A percentile compares a stretch with the other conserved stretches of the same genome.
Conservation (phyloP, 2,888 invertebrate genomes). For the Acleris emargana region DNA sequence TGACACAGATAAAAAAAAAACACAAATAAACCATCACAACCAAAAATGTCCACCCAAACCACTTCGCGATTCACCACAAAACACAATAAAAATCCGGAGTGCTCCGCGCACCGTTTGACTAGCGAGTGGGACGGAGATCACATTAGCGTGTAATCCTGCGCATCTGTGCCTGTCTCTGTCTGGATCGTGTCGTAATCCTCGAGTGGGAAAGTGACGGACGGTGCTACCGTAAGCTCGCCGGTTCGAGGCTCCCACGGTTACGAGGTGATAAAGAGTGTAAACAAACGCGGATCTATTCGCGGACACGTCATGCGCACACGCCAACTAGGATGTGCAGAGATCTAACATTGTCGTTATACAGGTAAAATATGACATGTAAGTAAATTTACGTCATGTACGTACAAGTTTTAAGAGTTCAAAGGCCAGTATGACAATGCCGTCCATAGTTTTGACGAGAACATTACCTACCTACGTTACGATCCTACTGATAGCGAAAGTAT, state of each 20-base stretch:
- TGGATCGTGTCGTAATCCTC: background rate
- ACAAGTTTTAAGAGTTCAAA: no score
- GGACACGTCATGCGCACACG: constrained; percentile 40
- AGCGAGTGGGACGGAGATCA: constrained; percentile 40
- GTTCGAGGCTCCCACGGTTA: constrained; percentile 46
- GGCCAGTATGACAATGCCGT: no score
- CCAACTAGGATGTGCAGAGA: background rate
- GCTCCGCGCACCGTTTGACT: constrained; percentile 22
- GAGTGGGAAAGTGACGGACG: constrained; percentile 16
- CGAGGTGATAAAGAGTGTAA: constrained; percentile 49
- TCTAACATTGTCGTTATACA: background rate
- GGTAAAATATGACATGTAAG: no score
- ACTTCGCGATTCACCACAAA: constrained; percentile 37
- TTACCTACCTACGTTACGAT: no score
- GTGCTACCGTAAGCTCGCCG: constrained; percentile 1
- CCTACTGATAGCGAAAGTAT: no score
- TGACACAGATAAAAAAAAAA: no score
- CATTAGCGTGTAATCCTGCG: constrained; percentile 5
- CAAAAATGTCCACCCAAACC: no score
- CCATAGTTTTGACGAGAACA: no score
- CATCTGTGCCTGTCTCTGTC: constrained; percentile 21
- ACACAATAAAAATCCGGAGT: constrained; percentile 23
- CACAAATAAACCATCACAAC: no score
- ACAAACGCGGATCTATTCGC: constrained; percentile 52
- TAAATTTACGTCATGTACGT: no score